Conservation (phyloP, 2,888 invertebrate species). For the Drosophila conformis region DNA sequence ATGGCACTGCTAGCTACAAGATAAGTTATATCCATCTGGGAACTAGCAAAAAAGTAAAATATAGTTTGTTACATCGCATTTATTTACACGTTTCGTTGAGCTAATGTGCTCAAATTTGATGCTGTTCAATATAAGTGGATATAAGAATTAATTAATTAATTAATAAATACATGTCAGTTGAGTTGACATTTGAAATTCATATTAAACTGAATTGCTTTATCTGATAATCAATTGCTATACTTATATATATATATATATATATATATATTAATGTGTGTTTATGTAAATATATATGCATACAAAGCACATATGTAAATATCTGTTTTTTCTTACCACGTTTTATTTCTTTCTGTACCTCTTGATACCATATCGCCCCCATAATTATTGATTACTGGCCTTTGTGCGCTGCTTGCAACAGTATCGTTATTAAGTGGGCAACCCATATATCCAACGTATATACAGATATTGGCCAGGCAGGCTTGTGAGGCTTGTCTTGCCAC, state of each 20-base stretch:
- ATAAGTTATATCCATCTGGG: conserved; percentile 24
- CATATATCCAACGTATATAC: conserved; percentile 14
- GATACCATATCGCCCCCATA: conserved; percentile 34
- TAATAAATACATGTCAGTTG: not conserved
- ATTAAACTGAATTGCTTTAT: not conserved
- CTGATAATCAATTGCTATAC: not conserved
- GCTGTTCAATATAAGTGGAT: not conserved
- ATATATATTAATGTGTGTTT: not conserved
- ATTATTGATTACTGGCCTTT: conserved; percentile 56
- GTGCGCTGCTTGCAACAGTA: conserved; percentile 32
- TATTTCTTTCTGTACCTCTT: not conserved
- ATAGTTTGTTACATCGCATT: not conserved
- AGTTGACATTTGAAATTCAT: not conserved
- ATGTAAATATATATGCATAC: not conserved
- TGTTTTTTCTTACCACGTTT: conserved; percentile 7
- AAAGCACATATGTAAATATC: not conserved
- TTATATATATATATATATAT: not conserved
- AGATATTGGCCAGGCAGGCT: not conserved
- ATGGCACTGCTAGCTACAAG: conserved; percentile 15
- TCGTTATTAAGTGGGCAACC: conserved; percentile 41
- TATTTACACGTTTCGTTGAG: not conserved
- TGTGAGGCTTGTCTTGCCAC: not conserved
- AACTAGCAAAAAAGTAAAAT: not conserved
- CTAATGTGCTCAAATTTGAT: not conserved
- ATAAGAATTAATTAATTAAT: not conserved